Percentiles rank a stretch among this genome's conserved stretches.
Evolutionary conservation across 1,140 invertebrate species (phyloP).

Genomic region (Carposina sasakii): DNA sequence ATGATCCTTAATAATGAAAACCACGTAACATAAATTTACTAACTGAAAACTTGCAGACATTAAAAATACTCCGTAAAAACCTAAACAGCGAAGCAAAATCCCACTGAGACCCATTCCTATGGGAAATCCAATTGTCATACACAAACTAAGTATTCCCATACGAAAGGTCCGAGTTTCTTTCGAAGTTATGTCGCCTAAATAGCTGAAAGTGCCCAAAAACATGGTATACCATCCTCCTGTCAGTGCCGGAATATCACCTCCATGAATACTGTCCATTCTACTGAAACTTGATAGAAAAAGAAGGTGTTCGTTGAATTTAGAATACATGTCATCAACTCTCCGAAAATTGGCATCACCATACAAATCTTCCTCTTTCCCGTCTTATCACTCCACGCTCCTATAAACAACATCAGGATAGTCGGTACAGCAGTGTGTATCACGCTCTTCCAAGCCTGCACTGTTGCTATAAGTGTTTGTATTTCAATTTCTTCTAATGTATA

Average conservation of each 20-base stretch:
- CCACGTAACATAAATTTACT: slow-evolving; percentile 58
- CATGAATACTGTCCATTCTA: slow-evolving; percentile 82
- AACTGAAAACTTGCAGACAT: slow-evolving; percentile 53
- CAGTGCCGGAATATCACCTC: slow-evolving; percentile 81
- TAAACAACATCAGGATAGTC: slow-evolving; percentile 71
- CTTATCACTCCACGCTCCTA: slow-evolving; percentile 80
- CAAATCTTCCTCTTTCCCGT: slow-evolving; percentile 85
- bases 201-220: slow-evolving; percentile 90
- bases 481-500: slow-evolving; percentile 51
- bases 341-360: slow-evolving; percentile 86
- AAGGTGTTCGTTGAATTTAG: slow-evolving; percentile 85
- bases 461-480: slow-evolving; percentile 75
- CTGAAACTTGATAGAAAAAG: slow-evolving; percentile 81
- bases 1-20: slow-evolving; percentile 56
- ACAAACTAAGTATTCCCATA: slow-evolving; percentile 87
- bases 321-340: slow-evolving; percentile 84
- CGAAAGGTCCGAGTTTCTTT: slow-evolving; percentile 84
- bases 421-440: slow-evolving; percentile 72
- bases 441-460: slow-evolving; percentile 72
- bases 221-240: slow-evolving; percentile 90
- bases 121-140: slow-evolving; percentile 76
- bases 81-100: slow-evolving; percentile 49
- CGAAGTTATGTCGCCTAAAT: slow-evolving; percentile 88
- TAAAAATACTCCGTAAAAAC: slow-evolving; percentile 65
- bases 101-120: slow-evolving; percentile 66